A percentile compares a stretch with the other conserved stretches of the same genome.
Conservation (phyloP, 2,888 invertebrate species). For the Xestoiulus laeticollis region DNA sequence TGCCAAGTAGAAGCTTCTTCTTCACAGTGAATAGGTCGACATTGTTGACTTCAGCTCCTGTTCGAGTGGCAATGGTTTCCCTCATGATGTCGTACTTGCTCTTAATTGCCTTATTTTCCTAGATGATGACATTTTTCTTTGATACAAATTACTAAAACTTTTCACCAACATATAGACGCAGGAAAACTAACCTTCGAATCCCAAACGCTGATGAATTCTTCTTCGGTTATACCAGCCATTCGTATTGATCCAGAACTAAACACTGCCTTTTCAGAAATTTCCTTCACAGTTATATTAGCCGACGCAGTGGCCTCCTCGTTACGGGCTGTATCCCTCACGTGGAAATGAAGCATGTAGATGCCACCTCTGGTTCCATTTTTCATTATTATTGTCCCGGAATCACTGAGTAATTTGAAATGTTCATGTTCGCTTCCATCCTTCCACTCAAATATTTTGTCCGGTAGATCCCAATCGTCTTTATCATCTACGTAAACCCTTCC, state of each 20-base stretch:
- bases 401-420: slow-evolving; percentile 77
- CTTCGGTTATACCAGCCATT: slow-evolving; percentile 80
- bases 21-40: slow-evolving; percentile 95
- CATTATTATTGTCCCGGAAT: slow-evolving; percentile 90
- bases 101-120: slow-evolving; percentile 65
- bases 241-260: slow-evolving; percentile 91
- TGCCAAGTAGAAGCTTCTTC: slow-evolving; percentile 69
- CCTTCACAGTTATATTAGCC: slow-evolving; percentile 86
- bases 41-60: slow-evolving; percentile 81
- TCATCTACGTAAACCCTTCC: slow-evolving; percentile 94
- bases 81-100: slow-evolving; percentile 80
- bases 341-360: slow-evolving; percentile 78
- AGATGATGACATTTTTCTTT: slow-evolving; percentile 54
- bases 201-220: slow-evolving; percentile 76
- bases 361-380: slow-evolving; percentile 77
- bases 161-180: no score
- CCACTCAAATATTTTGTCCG: slow-evolving; percentile 88
- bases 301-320: slow-evolving; percentile 75
- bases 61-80: slow-evolving; percentile 72
- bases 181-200: slow-evolving; percentile 57
- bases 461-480: slow-evolving; percentile 95
- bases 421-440: slow-evolving; percentile 67
- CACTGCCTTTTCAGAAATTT: slow-evolving; percentile 91
- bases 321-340: slow-evolving; percentile 63
- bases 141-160: no score